A percentile compares a stretch with the other conserved stretches of the same genome.
phyloP scores from a whole-genome alignment of 1,140 invertebrate species.

The Tetramorium parvispinum region DNA sequence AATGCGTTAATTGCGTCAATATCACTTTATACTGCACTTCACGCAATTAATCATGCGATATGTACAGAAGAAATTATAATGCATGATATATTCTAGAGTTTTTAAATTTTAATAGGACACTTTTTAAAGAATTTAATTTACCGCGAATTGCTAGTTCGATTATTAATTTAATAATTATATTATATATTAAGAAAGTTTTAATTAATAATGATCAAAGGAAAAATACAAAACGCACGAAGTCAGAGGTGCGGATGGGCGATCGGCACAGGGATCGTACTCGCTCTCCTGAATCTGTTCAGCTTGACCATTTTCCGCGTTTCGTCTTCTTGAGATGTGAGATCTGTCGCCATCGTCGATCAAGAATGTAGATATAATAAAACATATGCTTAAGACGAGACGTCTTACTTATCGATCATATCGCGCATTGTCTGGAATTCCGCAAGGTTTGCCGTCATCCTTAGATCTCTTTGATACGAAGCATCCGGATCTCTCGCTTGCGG shows the following conservation, averaged over 20 bases:
- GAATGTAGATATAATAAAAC: constrained; percentile 15
- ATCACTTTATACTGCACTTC: background rate
- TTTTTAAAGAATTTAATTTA: background rate
- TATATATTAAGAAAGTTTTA: background rate
- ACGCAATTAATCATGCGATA: background rate
- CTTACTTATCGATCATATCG: constrained; percentile 59
- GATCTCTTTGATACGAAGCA: constrained; percentile 23
- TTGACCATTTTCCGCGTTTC: background rate
- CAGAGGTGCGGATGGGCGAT: constrained; percentile 60
- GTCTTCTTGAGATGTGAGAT: background rate
- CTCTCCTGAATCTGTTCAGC: constrained; percentile 16
- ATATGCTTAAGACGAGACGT: background rate
- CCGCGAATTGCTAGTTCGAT: background rate
- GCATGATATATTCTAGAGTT: background rate
- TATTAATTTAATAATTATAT: background rate
- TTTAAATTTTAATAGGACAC: background rate
- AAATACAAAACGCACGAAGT: constrained; percentile 70
- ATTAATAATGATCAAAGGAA: background rate
- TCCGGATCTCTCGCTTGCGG: constrained; percentile 53
- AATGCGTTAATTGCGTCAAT: background rate
- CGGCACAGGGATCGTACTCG: constrained; percentile 73
- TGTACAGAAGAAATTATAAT: background rate
- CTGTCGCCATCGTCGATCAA: constrained; percentile 44
- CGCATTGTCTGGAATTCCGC: constrained; percentile 45
- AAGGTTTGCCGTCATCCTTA: constrained; percentile 36